These are phyloP conservation scores for Hirundo rustica DNA, from an alignment of 2,797 vertebrate species.

Conservation along the genomic window DNA sequence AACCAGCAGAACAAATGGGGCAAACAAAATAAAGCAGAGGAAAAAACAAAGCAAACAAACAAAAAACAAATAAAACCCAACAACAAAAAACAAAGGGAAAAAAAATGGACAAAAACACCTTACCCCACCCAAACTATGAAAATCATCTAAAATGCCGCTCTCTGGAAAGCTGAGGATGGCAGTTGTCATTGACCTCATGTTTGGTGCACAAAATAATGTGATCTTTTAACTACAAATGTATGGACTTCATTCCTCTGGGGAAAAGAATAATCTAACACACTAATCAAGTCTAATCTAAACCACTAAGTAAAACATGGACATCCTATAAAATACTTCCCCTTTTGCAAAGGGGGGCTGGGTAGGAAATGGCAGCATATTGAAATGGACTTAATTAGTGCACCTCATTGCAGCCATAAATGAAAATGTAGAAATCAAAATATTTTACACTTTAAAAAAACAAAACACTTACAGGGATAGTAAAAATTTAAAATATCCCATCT, in stretches of 20 bases:
- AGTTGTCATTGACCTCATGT: background rate
- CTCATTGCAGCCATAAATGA: background rate
- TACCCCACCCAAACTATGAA: background rate
- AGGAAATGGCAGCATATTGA: background rate
- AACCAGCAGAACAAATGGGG: background rate
- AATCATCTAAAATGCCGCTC: background rate
- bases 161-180: background rate
- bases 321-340: background rate
- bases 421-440: background rate
- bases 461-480: background rate
- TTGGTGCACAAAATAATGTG: background rate
- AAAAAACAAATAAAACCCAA: too few relatives aligned
- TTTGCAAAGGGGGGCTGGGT: background rate
- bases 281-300: background rate
- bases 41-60: rapidly evolving
- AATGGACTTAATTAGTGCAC: background rate
- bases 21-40: background rate
- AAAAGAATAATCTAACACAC: background rate
- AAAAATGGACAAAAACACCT: background rate
- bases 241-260: background rate
- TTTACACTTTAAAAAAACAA: background rate
- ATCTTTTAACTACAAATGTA: background rate
- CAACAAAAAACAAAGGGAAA: too few relatives aligned
- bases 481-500: background rate
- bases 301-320: background rate